Evolutionary conservation across 2,888 invertebrate species (phyloP).

Genomic region (Baronia brevicornis): DNA sequence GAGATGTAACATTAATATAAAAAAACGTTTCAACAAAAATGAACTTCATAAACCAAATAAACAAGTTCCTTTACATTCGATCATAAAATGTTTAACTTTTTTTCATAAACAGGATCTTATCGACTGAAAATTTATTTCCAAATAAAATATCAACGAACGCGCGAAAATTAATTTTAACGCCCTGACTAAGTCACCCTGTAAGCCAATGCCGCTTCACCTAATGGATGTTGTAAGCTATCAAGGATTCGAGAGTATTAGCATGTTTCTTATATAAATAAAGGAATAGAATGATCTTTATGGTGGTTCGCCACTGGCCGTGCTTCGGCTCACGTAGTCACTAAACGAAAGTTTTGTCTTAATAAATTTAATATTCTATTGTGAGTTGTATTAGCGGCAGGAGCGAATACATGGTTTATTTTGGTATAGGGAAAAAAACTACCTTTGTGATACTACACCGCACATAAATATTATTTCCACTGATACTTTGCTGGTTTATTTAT

Average conservation of each 20-base stretch:
- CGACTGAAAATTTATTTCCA: too few species aligned
- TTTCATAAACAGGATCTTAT: too few species aligned
- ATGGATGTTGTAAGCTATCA: slow-evolving; percentile 14
- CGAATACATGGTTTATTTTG: slow-evolving; percentile 6
- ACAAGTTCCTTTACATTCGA: too few species aligned
- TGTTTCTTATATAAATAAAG: slow-evolving; percentile 15
- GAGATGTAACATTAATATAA: too few species aligned
- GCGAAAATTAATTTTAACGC: too few species aligned
- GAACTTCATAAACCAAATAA: too few species aligned
- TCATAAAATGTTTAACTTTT: too few species aligned
- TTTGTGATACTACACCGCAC: slow-evolving; percentile 8
- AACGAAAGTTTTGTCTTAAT: background rate
- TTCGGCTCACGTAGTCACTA: slow-evolving; percentile 12
- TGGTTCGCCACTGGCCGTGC: slow-evolving; percentile 10
- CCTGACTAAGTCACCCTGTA: slow-evolving; percentile 10
- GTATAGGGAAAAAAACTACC: slow-evolving; percentile 14
- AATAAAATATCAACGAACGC: too few species aligned
- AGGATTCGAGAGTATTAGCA: slow-evolving; percentile 11
- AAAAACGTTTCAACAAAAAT: too few species aligned
- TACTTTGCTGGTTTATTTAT: slow-evolving; percentile 4
- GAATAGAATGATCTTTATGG: slow-evolving; percentile 6
- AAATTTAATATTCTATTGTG: slow-evolving; percentile 4
- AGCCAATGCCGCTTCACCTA: slow-evolving; percentile 11
- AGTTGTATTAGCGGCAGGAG: background rate
- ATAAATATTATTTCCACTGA: slow-evolving; percentile 12